Evolutionary conservation across 2,888 invertebrate species (phyloP).

Genomic region (Euplagia quadripunctaria): DNA sequence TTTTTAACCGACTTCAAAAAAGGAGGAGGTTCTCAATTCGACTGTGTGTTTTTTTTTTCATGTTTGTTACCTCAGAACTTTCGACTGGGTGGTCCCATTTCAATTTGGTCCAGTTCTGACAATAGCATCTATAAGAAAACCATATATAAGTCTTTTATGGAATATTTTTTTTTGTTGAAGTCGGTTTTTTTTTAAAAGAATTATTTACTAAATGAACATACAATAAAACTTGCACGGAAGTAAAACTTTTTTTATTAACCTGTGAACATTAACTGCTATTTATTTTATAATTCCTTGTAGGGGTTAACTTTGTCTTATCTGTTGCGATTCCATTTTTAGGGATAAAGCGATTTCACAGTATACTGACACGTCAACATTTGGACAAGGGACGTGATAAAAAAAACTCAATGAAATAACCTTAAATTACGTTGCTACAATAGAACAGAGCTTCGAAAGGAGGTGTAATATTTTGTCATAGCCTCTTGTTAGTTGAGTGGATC

Average conservation of each 20-base stretch:
- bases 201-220: slow-evolving; percentile 6
- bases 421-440: not conserved
- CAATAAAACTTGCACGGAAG: slow-evolving; percentile 7
- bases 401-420: not conserved
- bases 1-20: too few relatives aligned
- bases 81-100: too few relatives aligned
- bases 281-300: slow-evolving; percentile 8
- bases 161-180: too few relatives aligned
- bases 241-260: slow-evolving; percentile 16
- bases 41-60: too few relatives aligned
- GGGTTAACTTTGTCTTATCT: slow-evolving; percentile 7
- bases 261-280: slow-evolving; percentile 14
- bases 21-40: too few relatives aligned
- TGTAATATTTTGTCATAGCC: not conserved
- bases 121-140: too few relatives aligned
- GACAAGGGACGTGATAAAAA: not conserved
- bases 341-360: not conserved
- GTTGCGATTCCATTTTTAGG: not conserved
- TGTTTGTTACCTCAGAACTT: too few relatives aligned
- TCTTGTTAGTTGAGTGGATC: not conserved
- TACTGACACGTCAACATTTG: too few relatives aligned
- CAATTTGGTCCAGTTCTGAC: too few relatives aligned
- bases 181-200: too few relatives aligned
- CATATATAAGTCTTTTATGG: too few relatives aligned
- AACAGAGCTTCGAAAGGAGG: not conserved